These are phyloP conservation scores for Patagioenas fasciata DNA, from an alignment of 2,113 vertebrate genomes.

Conservation along the genomic window DNA sequence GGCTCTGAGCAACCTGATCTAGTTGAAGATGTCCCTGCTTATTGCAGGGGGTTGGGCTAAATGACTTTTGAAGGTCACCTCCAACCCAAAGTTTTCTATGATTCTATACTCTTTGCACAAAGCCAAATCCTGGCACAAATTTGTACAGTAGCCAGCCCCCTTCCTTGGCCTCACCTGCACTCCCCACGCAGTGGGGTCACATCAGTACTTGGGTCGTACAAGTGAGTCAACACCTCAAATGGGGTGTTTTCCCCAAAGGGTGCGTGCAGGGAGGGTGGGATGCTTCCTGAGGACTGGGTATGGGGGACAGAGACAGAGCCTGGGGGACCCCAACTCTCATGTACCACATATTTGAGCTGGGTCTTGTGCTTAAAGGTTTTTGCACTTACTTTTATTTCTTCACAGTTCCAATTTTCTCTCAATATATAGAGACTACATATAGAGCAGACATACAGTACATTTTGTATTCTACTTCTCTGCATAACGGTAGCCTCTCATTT, in stretches of 20 bases:
- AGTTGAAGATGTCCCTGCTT: no score
- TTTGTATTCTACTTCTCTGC: not conserved
- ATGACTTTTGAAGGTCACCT: no score
- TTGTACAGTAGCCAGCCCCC: not conserved
- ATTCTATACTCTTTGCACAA: not conserved
- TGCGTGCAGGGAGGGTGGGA: not conserved
- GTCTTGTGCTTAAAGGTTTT: not conserved
- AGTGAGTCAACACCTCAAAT: not conserved
- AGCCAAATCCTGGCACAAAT: not conserved
- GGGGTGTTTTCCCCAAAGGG: not conserved
- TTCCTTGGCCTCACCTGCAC: not conserved
- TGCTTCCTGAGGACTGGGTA: not conserved
- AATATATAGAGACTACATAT: not conserved
- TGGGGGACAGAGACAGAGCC: not conserved
- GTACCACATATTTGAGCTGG: not conserved
- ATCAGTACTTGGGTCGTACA: not conserved
- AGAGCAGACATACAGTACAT: not conserved
- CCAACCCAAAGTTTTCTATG: no score
- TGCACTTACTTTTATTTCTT: not conserved
- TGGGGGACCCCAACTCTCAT: not conserved
- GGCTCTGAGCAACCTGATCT: no score
- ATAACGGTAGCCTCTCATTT: not conserved
- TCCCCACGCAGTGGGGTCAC: accelerated
- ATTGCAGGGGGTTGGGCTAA: no score
- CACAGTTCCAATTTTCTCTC: not conserved